A percentile compares a stretch with the other conserved stretches of the same genome.
Conservation (phyloP, 2,113 vertebrate species). For the Riparia riparia region DNA sequence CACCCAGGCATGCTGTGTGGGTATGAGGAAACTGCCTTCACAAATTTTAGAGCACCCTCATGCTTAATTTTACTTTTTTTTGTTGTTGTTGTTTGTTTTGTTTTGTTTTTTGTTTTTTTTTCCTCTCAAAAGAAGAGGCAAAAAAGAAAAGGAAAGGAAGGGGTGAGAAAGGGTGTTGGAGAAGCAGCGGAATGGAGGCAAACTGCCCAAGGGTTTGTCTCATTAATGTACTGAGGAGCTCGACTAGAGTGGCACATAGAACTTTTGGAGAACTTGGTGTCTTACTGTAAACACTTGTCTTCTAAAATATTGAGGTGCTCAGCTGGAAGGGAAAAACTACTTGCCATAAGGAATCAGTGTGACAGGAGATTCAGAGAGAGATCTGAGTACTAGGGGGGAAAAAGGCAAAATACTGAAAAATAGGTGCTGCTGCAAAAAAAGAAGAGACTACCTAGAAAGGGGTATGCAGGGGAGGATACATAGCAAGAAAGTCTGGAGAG, state of each 20-base stretch:
- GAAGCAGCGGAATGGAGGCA: not conserved
- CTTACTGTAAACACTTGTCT: accelerated
- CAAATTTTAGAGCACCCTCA: not conserved
- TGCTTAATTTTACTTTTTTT: not conserved
- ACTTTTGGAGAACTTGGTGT: not conserved
- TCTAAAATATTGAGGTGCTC: not conserved
- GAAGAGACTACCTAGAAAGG: not conserved
- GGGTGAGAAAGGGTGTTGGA: not conserved
- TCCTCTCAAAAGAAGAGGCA: accelerated
- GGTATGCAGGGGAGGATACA: accelerated
- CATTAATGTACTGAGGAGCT: not conserved
- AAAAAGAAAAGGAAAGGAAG: not conserved
- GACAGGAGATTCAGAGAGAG: not conserved
- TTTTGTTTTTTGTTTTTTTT: no score
- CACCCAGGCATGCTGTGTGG: not conserved
- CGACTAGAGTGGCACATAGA: accelerated
- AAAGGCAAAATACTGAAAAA: not conserved
- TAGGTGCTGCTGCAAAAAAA: not conserved
- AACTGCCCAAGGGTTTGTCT: not conserved
- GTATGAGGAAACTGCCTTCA: not conserved
- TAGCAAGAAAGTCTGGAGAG: not conserved
- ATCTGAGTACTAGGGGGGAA: not conserved
- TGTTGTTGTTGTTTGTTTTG: no score
- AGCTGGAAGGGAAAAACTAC: not conserved
- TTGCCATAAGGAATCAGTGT: accelerated